Evolutionary conservation across 2,113 vertebrate genomes (phyloP), one percentile per base, ranked within the genome.

Genomic region (Saguinus midas): DNA sequence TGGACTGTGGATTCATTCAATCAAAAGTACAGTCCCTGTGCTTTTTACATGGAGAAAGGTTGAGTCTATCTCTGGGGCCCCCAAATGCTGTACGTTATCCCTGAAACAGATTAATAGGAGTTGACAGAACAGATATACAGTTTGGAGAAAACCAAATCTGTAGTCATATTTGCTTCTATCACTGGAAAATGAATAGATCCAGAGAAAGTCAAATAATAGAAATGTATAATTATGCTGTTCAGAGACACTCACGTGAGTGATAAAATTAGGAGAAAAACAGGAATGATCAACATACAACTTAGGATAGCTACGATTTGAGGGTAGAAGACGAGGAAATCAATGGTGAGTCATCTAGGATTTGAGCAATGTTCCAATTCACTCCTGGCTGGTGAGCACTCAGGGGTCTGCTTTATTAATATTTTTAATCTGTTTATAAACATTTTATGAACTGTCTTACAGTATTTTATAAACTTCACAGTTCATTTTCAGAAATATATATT

Each of bases 151-250:
- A 55, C 45, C 37, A 64, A 25, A 27, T 58, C 43, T 3, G 18
- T 27, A 58, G 35, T 61, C 27, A 55, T 72, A 17, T 40, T 96
- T 23, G 40, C 68, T 52, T 75, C 91, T 55, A 16, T 55, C 12
- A 6, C 50, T 37, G 45, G 83, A 86, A 97, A 87, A 97, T 52
- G 85, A 96, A 93, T 93, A 76, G 1, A 6, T 35, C 95, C 73
- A 25, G 78, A 27, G 50, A 97, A 97, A 96, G 95, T 72, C 88
- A 78, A 57, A 75, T 43, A 29, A 32, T 17, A 12, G 10, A 37
- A 16, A 35, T 5, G 14, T 1, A 9, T 0, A 1, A 7, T 32
- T 3, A 0, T 1, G 1, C 29, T 3, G 1, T 48, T 35, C 1
- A 14, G 21, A n/a, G 70, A 29, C 45, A 32, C 4, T 4, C 5